Evolutionary conservation across 2,888 invertebrate species (phyloP), one percentile per base, ranked within the genome.

Genomic region (Stomorhina lunata): DNA sequence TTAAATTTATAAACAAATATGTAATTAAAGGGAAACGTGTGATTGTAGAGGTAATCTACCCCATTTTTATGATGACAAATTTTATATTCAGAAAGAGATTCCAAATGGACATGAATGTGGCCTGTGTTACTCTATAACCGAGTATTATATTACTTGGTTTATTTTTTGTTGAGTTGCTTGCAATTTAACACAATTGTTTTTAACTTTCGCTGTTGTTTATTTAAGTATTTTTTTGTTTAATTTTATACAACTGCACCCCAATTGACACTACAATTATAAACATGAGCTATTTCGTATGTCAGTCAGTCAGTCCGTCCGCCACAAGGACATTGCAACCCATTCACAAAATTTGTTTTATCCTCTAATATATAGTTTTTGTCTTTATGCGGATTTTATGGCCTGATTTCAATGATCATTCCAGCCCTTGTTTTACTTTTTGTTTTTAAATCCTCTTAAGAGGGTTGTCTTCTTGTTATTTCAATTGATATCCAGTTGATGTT

Each of bases 151-250:
- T 76, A 55, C 55, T 22, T 29, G 25, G 40, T 45, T 68, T 25
- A 25, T 43, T 10, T 69, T 66, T 37, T 37, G 10, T 1, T 69
- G 40, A 53, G 76, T 79, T 83, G 73, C 83, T 81, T 81, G 72
- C 81, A 77, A 71, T 83, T 83, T 75, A 75, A 61, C 78, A 77
- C 79, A 78, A 80, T 79, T 83, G 83, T 83, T 80, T 77, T 79
- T 50, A 81, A 75, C 69, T 71, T 80, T 83, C 61, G 0, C 32
- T 53, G 15, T 50, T 77, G 53, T 69, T 76, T 68, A 68, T 59
- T 48, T 57, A 66, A 76, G 25, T 66, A 40, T 27, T 69, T 32
- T 43, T 55, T 45, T 72, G 50, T 79, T 80, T 55, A 75, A 68
- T 76, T 81, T 77, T 69, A 68, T 22, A 34, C 48, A 77, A 59